Percentiles rank a stretch among this genome's conserved stretches.
Evolutionary conservation across 2,888 invertebrate genomes (phyloP).

Genomic region (Trachelus iudaicus): DNA sequence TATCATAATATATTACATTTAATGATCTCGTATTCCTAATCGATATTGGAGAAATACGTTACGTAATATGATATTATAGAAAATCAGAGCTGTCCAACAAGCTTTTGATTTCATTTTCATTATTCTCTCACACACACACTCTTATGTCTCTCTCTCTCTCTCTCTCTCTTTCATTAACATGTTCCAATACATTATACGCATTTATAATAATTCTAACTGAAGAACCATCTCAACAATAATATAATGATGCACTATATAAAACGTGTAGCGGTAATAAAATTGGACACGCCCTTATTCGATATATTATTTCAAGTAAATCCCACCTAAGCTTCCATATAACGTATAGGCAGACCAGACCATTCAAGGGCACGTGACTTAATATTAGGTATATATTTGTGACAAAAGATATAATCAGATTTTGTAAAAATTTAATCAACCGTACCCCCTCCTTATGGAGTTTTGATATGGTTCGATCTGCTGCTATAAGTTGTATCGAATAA

Average conservation of each 20-base stretch:
- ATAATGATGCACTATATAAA: neutral
- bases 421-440: neutral
- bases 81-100: neutral
- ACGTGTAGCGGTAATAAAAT: neutral
- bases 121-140: neutral
- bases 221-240: neutral
- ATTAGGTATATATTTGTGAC: neutral
- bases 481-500: neutral
- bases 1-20: conserved; percentile 43
- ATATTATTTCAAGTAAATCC: neutral
- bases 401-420: neutral
- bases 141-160: neutral
- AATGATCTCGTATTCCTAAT: conserved; percentile 31
- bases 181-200: neutral
- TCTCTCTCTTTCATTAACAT: neutral
- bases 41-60: conserved; percentile 20
- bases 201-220: neutral
- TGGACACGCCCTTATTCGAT: neutral
- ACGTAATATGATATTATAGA: conserved; percentile 10
- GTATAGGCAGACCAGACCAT: neutral
- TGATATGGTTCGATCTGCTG: neutral
- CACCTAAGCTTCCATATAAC: neutral
- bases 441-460: neutral
- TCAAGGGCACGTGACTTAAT: neutral
- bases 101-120: neutral